These are phyloP conservation scores for Alexandromys oeconomus DNA, from an alignment of 2,797 vertebrate species.

Conservation along the genomic window DNA sequence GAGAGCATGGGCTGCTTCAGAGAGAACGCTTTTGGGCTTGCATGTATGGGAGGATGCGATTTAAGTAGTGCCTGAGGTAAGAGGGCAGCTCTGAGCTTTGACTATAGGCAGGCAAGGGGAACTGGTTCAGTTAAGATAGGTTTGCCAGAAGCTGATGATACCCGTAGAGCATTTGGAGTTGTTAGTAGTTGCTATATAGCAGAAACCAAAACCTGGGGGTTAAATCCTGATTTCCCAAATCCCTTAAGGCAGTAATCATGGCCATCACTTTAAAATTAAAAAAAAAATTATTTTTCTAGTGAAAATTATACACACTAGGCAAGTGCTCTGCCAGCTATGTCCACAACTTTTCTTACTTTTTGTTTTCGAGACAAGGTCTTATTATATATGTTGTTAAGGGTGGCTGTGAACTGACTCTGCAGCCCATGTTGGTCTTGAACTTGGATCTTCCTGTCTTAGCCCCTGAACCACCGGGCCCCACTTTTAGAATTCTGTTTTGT, in stretches of 20 bases:
- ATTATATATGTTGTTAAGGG: not conserved
- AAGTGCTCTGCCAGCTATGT: not conserved
- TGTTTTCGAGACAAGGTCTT: not conserved
- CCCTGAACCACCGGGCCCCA: not conserved
- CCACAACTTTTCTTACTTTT: not conserved
- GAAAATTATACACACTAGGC: not conserved
- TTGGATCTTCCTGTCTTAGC: not conserved
- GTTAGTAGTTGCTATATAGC: not conserved
- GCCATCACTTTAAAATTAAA: not conserved
- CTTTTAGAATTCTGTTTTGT: not conserved
- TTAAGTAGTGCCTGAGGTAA: not conserved
- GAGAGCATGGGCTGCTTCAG: not conserved
- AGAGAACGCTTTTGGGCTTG: not conserved
- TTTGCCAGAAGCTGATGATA: not conserved
- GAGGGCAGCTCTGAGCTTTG: not conserved
- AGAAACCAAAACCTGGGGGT: not conserved
- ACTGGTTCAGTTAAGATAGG: not conserved
- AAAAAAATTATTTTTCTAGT: not conserved
- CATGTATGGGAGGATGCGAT: not conserved
- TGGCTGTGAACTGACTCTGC: not conserved
- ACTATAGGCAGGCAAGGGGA: not conserved
- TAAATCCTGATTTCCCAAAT: not conserved
- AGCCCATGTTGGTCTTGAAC: not conserved
- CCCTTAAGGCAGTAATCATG: not conserved
- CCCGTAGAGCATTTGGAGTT: not conserved